phyloP scores from a whole-genome alignment of 2,113 vertebrate genomes.

The Alces alces region DNA sequence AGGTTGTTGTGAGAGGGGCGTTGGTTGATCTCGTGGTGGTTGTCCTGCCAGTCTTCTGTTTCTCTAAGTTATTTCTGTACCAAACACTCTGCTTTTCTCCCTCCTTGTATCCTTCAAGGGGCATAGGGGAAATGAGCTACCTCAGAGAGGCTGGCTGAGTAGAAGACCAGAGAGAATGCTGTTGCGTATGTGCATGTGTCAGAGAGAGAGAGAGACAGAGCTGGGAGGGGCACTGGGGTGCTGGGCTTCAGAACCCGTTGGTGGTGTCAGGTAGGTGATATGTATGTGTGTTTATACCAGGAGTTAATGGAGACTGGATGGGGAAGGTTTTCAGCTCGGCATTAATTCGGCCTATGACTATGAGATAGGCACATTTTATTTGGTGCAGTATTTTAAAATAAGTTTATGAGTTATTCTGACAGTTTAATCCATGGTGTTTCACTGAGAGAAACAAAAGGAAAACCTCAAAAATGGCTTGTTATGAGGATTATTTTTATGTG shows the following conservation, averaged over 20 bases:
- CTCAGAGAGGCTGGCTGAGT: neutral
- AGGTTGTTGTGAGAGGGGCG: neutral
- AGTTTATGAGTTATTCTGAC: neutral
- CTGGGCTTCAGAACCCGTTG: neutral
- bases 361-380: neutral
- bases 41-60: neutral
- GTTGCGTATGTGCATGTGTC: neutral
- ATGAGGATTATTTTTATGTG: neutral
- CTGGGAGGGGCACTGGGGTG: neutral
- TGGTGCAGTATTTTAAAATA: neutral
- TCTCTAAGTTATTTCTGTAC: neutral
- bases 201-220: too few relatives aligned
- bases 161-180: neutral
- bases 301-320: neutral
- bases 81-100: neutral
- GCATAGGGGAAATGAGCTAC: neutral
- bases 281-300: neutral
- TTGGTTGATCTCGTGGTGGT: neutral
- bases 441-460: neutral
- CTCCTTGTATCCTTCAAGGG: accelerated
- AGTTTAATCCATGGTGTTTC: neutral
- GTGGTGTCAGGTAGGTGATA: neutral
- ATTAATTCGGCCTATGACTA: neutral
- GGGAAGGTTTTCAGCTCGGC: neutral
- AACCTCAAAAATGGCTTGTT: neutral